Base-by-base conservation (phyloP, 1,140 invertebrate genomes). In the Tigriopus japonicus region DNA sequence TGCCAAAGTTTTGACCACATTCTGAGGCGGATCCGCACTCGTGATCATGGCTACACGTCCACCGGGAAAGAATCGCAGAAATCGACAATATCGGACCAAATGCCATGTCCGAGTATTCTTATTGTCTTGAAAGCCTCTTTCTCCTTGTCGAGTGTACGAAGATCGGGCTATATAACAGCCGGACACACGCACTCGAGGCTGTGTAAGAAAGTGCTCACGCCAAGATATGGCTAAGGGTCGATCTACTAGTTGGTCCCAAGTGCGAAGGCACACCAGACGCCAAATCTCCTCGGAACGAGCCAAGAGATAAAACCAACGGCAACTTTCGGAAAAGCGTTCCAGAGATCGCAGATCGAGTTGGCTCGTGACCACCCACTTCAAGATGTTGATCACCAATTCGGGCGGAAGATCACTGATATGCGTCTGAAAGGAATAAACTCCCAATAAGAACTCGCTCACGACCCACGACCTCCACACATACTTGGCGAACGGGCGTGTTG, bases 81-180 rank as follows among this genome's bases (percentile, higher is more conserved):
- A 75, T 60, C 75, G 65, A 66, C 68, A 76, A 62, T 75, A 76
- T 53, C 72, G 70, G 17, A 76, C 72, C 13, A 72, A 15, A 64
- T 74, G 71, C 63, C 67, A 74, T 10, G 75, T 71, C 49, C 68
- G 65, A 65, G 75, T 75, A 63, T 70, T 71, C 21, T 54, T 23
- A 7, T 62, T 59, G 60, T 75, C 74, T 56, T 67, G 64, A 63
- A 75, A 65, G 59, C 70, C 68, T 61, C 70, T 66, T 63, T 76
- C 75, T 55, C 75, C 74, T 43, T 69, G 66, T 42, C 75, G 65
- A 7, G 71, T 59, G 62, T 76, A 76, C 2, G 70, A 67, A 42
- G 68, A 67, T 53, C 68, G 69, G 63, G 73, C 73, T 59, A 76
- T 76, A 65, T 76, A 76, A 62, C 69, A 71, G 19, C 74, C 75